These are phyloP conservation scores for Muscicapa adusta DNA, from an alignment of 2,113 vertebrate genomes.

Conservation along the genomic window DNA sequence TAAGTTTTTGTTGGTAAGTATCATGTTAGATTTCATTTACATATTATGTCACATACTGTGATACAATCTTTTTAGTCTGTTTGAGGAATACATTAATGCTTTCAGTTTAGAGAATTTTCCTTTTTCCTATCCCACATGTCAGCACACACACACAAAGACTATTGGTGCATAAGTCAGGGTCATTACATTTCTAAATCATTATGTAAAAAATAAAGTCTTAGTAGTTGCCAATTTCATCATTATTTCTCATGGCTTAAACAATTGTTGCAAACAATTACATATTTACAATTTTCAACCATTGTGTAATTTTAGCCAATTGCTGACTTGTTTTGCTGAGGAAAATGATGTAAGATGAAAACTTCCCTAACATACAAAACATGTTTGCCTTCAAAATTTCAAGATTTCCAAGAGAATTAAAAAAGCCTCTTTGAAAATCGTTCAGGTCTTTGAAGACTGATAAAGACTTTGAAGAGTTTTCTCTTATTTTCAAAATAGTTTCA, in stretches of 20 bases:
- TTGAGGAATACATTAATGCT: not conserved
- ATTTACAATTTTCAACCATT: not conserved
- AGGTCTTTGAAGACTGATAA: not conserved
- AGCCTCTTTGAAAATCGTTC: not conserved
- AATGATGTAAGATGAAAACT: not conserved
- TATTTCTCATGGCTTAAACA: not conserved
- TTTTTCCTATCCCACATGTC: not conserved
- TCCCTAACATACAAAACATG: not conserved
- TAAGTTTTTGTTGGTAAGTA: not conserved
- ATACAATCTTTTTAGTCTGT: not conserved
- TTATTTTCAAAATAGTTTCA: not conserved
- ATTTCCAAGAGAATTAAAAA: not conserved
- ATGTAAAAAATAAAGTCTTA: not conserved
- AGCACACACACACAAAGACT: not conserved
- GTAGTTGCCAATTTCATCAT: not conserved
- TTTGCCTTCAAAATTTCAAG: not conserved
- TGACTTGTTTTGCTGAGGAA: not conserved
- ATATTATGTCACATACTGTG: not conserved
- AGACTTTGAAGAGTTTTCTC: not conserved
- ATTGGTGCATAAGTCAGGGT: accelerated
- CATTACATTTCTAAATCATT: not conserved
- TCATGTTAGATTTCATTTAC: not conserved
- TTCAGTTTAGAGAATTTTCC: not conserved
- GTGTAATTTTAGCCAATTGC: not conserved
- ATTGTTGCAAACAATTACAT: not conserved